These are phyloP conservation scores for Dasysyrphus albostriatus DNA, from an alignment of 2,888 invertebrate genomes.

Conservation along the genomic window DNA sequence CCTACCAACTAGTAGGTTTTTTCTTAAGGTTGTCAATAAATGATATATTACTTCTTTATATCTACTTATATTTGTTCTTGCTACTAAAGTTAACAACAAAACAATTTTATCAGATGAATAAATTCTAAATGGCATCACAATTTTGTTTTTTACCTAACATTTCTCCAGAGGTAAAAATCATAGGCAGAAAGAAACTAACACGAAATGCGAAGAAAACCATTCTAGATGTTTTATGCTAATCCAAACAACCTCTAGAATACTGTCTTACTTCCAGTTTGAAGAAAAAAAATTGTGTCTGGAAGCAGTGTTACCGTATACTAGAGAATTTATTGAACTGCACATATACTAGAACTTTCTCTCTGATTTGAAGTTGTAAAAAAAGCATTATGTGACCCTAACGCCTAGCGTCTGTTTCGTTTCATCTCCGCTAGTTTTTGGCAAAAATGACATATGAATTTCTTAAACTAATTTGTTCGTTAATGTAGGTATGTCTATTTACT, in stretches of 20 bases:
- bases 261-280: constrained; percentile 3
- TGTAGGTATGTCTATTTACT: no score
- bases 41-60: no score
- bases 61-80: not conserved
- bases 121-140: not conserved
- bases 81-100: not conserved
- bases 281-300: not conserved
- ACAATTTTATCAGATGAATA: not conserved
- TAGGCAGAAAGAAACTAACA: constrained; percentile 37
- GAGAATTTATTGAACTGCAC: no score
- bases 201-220: constrained; percentile 39
- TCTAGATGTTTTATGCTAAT: constrained; percentile 69
- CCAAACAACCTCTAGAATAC: constrained; percentile 46
- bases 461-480: no score
- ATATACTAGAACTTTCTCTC: no score
- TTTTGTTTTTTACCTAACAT: not conserved
- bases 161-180: constrained; percentile 1
- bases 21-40: no score
- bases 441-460: no score
- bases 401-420: no score
- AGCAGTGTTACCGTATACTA: constrained; percentile 2
- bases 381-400: no score
- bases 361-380: not conserved
- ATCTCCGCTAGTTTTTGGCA: no score
- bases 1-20: no score